phyloP scores from a whole-genome alignment of 2,888 invertebrate species.

The Limulus polyphemus region DNA sequence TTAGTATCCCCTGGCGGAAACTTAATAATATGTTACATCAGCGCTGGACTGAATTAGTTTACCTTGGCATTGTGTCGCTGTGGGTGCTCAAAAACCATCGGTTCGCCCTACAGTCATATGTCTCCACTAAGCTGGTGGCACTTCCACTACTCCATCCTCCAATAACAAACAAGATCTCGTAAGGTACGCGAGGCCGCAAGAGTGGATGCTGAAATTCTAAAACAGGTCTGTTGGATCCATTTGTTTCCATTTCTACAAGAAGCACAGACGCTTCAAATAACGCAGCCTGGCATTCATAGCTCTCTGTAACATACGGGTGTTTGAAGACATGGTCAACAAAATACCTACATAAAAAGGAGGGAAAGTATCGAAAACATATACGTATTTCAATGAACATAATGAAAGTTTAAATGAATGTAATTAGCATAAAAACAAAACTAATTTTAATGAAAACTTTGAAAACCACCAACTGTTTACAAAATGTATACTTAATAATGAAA shows the following conservation, averaged over 20 bases:
- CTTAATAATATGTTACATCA: too few species aligned
- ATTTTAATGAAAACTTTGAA: too few species aligned
- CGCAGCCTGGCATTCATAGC: slow-evolving; percentile 45
- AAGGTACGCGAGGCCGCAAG: slow-evolving; percentile 53
- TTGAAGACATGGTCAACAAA: neutral
- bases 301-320: slow-evolving; percentile 5
- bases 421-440: too few species aligned
- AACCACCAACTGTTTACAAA: too few species aligned
- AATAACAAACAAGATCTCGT: slow-evolving; percentile 41
- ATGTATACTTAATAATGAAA: too few species aligned
- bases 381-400: neutral
- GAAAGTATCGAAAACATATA: neutral
- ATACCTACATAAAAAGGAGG: slow-evolving; percentile 2
- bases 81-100: slow-evolving; percentile 54
- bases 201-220: slow-evolving; percentile 13
- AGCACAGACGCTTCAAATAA: slow-evolving; percentile 45
- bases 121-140: slow-evolving; percentile 52
- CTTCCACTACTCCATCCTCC: slow-evolving; percentile 57
- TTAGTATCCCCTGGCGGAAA: too few species aligned
- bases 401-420: too few species aligned
- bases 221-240: slow-evolving; percentile 33
- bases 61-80: slow-evolving; percentile 14
- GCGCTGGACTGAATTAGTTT: too few species aligned
- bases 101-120: slow-evolving; percentile 45
- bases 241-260: slow-evolving; percentile 41